Evolutionary conservation across 2,797 vertebrate genomes (phyloP), one percentile per base, ranked within the genome.

Genomic region (Gadopsis bispinosus): DNA sequence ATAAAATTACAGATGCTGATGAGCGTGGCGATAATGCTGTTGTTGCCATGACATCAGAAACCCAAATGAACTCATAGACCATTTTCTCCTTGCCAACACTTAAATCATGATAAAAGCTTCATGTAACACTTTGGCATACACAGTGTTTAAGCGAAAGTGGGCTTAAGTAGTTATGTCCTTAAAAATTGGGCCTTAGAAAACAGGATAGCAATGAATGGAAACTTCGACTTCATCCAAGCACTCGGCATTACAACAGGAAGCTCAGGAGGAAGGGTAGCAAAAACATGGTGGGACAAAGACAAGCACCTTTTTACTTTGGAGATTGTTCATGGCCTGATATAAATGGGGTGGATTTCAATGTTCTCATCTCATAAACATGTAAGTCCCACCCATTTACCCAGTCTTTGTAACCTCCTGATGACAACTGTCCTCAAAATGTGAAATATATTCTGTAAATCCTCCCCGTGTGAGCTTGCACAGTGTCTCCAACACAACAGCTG

Each of bases 401-500:
- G 4, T 35, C 55, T 75, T 16, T 64, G 16, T 41, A 47, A 43
- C n/a, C 51, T 33, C 41, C 0, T 33, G 29, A 20, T 41, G 53
- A 39, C 41, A 56, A 16, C 26, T 4, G 11, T 63, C 5, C 58
- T 45, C 12, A 55, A 26, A 58, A 73, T 55, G 48, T 82, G 53
- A 80, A 83, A 80, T 63, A 39, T 58, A 43, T 83, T 77, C 55
- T 64, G 33, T 74, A 85, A 86, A 80, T 77, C 48, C 54, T 72
- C 54, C 72, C 79, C 58, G 74, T 54, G 17, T 76, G 81, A 66
- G 39, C 37, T 43, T 2, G 7, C 2, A 6, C 33, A 62, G 58
- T 20, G 61, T 84, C 79, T 85, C 81, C 70, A 83, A 83, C 59
- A 67, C 48, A 80, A 75, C 87, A 87, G 82, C 87, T 90, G 85